Percentiles rank a stretch among this genome's conserved stretches.
phyloP scores from a whole-genome alignment of 2,888 invertebrate species.

The Tinea semifulvella region DNA sequence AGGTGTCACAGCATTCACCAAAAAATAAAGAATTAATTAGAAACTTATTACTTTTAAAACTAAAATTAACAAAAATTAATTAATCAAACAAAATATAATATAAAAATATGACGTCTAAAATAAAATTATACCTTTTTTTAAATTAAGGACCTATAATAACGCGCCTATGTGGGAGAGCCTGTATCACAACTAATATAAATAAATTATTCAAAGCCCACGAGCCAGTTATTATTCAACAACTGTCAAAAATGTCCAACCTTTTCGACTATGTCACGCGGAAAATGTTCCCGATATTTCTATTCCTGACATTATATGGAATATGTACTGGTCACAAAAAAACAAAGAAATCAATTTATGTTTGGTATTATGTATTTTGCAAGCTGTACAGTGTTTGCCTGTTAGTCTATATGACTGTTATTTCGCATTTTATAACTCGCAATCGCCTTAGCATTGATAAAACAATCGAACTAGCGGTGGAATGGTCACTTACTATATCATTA shows the following conservation, averaged over 20 bases:
- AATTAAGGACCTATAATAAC: no score
- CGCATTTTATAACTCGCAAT: background rate
- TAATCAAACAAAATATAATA: no score
- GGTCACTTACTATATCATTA: background rate
- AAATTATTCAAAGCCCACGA: no score
- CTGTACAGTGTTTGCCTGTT: background rate
- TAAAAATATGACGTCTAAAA: no score
- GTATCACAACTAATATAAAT: no score
- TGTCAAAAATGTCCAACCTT: background rate
- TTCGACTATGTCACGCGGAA: background rate
- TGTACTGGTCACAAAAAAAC: slow-evolving; percentile 7
- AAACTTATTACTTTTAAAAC: no score
- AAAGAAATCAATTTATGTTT: background rate
- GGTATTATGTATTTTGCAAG: background rate
- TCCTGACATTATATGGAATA: slow-evolving; percentile 5
- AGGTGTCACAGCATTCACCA: no score
- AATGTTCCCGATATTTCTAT: slow-evolving; percentile 8
- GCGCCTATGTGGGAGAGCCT: no score
- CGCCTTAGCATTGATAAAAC: background rate
- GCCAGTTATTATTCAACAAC: no score
- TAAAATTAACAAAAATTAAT: no score
- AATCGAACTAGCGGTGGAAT: background rate
- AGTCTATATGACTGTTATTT: background rate
- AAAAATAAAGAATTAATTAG: no score
- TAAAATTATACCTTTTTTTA: no score